Evolutionary conservation across 2,888 invertebrate genomes (phyloP), one percentile per base, ranked within the genome.

Genomic region (Zaprionus bogoriensis): DNA sequence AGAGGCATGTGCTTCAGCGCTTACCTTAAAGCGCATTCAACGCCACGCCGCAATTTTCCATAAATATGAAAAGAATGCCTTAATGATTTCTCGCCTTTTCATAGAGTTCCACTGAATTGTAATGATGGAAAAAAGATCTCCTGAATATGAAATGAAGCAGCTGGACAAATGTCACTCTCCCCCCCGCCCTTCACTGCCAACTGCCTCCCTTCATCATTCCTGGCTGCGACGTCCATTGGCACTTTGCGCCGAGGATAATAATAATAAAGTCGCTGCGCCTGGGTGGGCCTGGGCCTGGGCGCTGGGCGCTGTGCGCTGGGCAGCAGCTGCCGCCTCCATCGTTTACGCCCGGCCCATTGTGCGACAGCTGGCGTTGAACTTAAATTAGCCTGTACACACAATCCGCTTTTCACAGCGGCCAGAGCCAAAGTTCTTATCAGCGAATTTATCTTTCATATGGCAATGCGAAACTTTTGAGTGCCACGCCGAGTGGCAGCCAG

Each of bases 141-240:
- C 65, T 87, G 85, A 85, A 85, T 85, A 86, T 86, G 70, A 86
- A 86, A 87, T 87, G 86, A 86, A 72, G 79, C 85, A 87, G 83
- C 85, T 87, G 85, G 73, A 78, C 83, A 79, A 85, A 85, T 79
- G 71, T 67, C 47, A 58, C 57, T 2, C 28, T 12, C 17, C 42
- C 5, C 45, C 36, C 17, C 0, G 9, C 4, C 4, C 39, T 14
- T 27, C 45, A 14, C 20, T 47, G n/a, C 20, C 30, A 17, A 36
- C 12, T 50, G 54, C 54, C 3, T 36, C 41, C 12, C 22, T 4
- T 23, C 23, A 30, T 58, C 52, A 25, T 53, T 39, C 5, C 45
- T 20, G 6, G 41, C 28, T 39, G 48, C 62, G 28, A 36, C 51
- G 55, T 57, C 69, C 71, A 70, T 60, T 69, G 70, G 42, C 70